Evolutionary conservation across 2,888 invertebrate genomes (phyloP).

Genomic region (Ypsolopha scabrella): DNA sequence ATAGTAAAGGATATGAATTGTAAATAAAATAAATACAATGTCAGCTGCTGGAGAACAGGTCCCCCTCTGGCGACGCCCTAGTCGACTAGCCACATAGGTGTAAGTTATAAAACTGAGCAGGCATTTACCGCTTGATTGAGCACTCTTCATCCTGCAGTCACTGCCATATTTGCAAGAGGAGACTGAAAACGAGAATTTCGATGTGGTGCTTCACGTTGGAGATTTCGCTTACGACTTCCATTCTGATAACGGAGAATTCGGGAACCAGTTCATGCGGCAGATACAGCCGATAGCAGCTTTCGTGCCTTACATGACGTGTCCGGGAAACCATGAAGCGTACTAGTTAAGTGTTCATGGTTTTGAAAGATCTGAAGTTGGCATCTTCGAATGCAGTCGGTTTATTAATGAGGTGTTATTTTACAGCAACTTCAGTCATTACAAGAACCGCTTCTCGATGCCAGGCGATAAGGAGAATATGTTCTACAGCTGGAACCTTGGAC

Average conservation of each 20-base stretch:
- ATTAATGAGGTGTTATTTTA: not conserved
- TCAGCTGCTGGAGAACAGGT: too few relatives aligned
- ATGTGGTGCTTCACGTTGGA: conserved; percentile 91
- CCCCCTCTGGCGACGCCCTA: too few relatives aligned
- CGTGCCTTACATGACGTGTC: conserved; percentile 92
- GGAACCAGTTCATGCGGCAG: conserved; percentile 94
- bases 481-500: conserved; percentile 92
- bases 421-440: conserved; percentile 96
- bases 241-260: conserved; percentile 81
- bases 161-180: conserved; percentile 81
- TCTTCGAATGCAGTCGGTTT: not conserved
- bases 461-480: conserved; percentile 76
- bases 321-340: conserved; percentile 88
- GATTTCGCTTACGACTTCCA: conserved; percentile 97
- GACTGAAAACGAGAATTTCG: conserved; percentile 81
- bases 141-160: not conserved
- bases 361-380: not conserved
- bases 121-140: not conserved
- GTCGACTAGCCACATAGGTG: too few relatives aligned
- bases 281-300: conserved; percentile 90
- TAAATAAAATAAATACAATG: too few relatives aligned
- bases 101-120: too few relatives aligned
- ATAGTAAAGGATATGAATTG: too few relatives aligned
- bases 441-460: conserved; percentile 93
- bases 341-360: not conserved